These are phyloP conservation scores for Nomada flava DNA, from an alignment of 2,888 invertebrate species.

Conservation along the genomic window DNA sequence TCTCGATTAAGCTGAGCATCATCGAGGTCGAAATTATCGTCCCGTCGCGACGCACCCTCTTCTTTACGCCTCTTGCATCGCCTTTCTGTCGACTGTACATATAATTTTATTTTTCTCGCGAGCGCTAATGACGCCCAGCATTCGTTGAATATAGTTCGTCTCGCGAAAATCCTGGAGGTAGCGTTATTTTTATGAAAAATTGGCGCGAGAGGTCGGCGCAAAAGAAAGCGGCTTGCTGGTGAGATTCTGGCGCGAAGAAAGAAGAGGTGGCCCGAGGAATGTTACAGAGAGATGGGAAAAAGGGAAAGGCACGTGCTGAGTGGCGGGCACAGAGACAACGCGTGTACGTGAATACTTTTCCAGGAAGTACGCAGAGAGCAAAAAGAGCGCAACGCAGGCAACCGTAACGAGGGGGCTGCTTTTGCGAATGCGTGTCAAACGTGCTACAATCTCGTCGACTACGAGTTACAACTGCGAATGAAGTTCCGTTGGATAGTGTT, in stretches of 20 bases:
- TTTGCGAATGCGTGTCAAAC: background rate
- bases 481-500: background rate
- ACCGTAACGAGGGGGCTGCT: constrained; percentile 19
- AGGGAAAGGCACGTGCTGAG: background rate
- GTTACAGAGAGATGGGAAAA: constrained; percentile 1
- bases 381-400: constrained; percentile 17
- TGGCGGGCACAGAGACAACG: background rate
- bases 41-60: background rate
- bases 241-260: constrained; percentile 24
- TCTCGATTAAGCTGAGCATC: background rate
- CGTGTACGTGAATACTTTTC: constrained; percentile 25
- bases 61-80: too few relatives aligned
- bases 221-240: background rate
- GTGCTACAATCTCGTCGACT: too few relatives aligned
- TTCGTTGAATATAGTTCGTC: background rate
- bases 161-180: background rate
- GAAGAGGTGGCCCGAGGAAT: constrained; percentile 24
- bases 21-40: constrained; percentile 5
- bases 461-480: too few relatives aligned
- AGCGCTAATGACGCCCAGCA: background rate
- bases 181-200: constrained; percentile 19
- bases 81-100: background rate
- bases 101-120: background rate
- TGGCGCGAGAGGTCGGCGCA: background rate
- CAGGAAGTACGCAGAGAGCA: constrained; percentile 28